Evolutionary conservation across 2,797 vertebrate species (phyloP).

Genomic region (Eulemur mongoz): DNA sequence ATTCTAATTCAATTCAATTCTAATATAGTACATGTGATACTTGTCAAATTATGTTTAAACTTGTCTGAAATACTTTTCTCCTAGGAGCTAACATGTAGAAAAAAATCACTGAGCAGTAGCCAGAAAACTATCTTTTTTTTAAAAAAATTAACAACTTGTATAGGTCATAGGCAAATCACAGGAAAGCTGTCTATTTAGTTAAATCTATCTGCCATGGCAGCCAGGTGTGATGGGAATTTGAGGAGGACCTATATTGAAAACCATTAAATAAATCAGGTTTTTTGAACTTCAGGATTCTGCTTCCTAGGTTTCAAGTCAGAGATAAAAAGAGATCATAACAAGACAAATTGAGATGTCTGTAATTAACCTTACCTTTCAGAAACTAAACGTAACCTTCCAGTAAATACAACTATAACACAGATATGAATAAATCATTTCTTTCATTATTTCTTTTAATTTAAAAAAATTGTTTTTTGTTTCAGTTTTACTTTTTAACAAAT

Average conservation of each 20-base stretch:
- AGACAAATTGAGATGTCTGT: neutral
- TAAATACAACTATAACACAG: neutral
- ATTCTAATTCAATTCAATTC: constrained; percentile 53
- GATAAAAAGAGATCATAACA: neutral
- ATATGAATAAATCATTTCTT: neutral
- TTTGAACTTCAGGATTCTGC: neutral
- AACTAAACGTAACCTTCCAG: constrained; percentile 10
- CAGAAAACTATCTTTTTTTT: neutral
- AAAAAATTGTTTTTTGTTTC: neutral
- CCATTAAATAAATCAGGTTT: neutral
- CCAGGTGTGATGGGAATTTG: neutral
- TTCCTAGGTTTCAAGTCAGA: neutral
- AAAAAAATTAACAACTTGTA: neutral
- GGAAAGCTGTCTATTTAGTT: neutral
- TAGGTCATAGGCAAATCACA: neutral
- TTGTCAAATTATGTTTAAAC: neutral
- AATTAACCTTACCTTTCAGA: constrained; percentile 23
- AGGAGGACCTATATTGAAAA: neutral
- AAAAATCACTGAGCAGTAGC: neutral
- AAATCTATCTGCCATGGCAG: neutral
- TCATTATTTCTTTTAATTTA: neutral
- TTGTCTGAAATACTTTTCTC: neutral
- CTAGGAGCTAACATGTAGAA: neutral
- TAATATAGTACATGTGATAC: neutral
- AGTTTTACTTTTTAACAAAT: neutral